phyloP scores from a whole-genome alignment of 2,113 vertebrate species.

The Struthidea cinerea region DNA sequence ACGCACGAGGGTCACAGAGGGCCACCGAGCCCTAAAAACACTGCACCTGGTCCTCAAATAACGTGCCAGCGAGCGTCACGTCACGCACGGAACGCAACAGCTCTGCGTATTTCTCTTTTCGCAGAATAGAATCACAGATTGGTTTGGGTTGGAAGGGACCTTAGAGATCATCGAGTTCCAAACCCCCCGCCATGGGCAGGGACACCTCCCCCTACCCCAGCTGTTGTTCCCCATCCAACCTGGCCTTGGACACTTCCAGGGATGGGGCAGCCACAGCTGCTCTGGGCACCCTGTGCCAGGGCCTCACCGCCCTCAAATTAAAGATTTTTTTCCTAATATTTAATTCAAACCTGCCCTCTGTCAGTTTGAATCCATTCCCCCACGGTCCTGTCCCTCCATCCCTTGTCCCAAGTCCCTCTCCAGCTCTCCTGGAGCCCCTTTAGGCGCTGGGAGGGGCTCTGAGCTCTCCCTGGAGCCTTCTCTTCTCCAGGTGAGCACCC shows the following conservation, averaged over 20 bases:
- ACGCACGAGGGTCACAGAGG: not conserved
- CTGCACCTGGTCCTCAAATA: rapidly evolving
- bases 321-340: not conserved
- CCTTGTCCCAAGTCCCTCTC: too few relatives aligned
- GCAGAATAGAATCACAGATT: too few relatives aligned
- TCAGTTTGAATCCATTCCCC: not conserved
- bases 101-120: rapidly evolving
- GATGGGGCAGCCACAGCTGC: not conserved
- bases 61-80: rapidly evolving
- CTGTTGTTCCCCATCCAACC: not conserved
- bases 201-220: not conserved
- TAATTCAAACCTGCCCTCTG: not conserved
- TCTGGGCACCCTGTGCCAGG: not conserved
- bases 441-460: not conserved
- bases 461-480: not conserved
- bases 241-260: not conserved
- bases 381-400: not conserved
- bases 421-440: not conserved
- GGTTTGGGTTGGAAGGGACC: not conserved
- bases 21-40: not conserved
- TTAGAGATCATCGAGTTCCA: not conserved
- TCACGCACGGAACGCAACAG: rapidly evolving
- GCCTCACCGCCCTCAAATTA: not conserved
- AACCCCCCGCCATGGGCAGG: not conserved
- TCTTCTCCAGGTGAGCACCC: not conserved